These are phyloP conservation scores for Cyprinodon tularosa DNA, from an alignment of 2,113 vertebrate species.

Conservation along the genomic window DNA sequence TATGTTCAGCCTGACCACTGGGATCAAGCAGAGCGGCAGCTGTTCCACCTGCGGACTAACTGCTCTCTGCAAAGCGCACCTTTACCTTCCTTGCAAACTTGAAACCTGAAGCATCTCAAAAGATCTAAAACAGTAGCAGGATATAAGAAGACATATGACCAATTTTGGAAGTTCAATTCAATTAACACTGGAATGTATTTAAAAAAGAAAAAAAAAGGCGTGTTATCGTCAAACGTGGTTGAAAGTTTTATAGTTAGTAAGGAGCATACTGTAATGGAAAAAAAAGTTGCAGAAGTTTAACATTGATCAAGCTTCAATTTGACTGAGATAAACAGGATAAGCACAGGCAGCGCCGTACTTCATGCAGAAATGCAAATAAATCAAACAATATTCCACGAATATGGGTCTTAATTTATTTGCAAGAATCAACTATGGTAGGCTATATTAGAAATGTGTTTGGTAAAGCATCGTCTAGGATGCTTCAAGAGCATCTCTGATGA, in stretches of 20 bases:
- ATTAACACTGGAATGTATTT: background rate
- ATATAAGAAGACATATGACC: constrained; percentile 1
- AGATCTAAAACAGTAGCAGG: constrained; percentile 10
- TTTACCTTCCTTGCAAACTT: constrained; percentile 18
- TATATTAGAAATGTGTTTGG: background rate
- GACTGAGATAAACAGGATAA: constrained; percentile 7
- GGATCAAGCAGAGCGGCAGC: constrained; percentile 75
- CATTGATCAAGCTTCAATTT: constrained; percentile 27
- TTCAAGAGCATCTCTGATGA: constrained; percentile 9
- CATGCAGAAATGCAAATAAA: background rate
- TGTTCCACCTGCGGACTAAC: constrained; percentile 58
- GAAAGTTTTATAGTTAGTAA: background rate
- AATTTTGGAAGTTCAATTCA: background rate
- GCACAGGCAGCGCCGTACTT: background rate
- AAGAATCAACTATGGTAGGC: background rate
- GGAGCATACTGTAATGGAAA: background rate
- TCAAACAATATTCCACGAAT: no score
- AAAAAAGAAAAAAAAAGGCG: background rate
- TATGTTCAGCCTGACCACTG: constrained; percentile 84
- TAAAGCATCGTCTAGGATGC: background rate
- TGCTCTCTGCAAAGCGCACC: constrained; percentile 38
- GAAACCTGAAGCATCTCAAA: constrained; percentile 14
- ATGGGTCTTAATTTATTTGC: background rate
- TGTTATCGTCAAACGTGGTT: background rate
- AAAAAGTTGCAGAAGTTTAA: background rate